phyloP scores from a whole-genome alignment of 1,140 invertebrate species.

The Heliconius himera region DNA sequence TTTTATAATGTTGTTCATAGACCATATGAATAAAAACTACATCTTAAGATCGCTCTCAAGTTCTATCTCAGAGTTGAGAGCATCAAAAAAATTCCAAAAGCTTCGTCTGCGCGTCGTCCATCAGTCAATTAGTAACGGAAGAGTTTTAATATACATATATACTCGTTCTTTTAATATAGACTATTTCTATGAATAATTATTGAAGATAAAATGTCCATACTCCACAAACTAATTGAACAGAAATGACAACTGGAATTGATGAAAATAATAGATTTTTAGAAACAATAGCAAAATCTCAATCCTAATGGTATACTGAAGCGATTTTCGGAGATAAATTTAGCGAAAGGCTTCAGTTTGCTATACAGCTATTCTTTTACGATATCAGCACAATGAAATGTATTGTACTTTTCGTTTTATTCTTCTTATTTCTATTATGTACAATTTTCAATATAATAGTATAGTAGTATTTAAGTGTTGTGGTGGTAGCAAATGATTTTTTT shows the following conservation, averaged over 20 bases:
- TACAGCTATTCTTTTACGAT: not conserved
- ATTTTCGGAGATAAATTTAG: constrained; percentile 6
- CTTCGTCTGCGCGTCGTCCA: no score
- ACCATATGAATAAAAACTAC: no score
- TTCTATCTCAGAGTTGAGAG: no score
- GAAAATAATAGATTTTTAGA: constrained; percentile 3
- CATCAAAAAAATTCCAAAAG: no score
- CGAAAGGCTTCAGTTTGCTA: not conserved
- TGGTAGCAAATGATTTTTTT: not conserved
- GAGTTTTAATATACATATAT: no score
- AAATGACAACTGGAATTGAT: not conserved
- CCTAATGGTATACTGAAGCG: not conserved
- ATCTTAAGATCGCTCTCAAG: no score
- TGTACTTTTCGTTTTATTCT: not conserved
- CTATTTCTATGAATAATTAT: no score
- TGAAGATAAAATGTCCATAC: not conserved
- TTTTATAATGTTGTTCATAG: no score
- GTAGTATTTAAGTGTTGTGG: not conserved
- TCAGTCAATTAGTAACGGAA: no score
- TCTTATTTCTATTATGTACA: not conserved
- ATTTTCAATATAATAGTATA: not conserved
- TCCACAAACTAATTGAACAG: not conserved
- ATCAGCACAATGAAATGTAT: not conserved
- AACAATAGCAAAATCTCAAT: not conserved
- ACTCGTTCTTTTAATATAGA: no score